Conservation (phyloP, 2,113 vertebrate genomes). For the Rhadina sibilatrix region DNA sequence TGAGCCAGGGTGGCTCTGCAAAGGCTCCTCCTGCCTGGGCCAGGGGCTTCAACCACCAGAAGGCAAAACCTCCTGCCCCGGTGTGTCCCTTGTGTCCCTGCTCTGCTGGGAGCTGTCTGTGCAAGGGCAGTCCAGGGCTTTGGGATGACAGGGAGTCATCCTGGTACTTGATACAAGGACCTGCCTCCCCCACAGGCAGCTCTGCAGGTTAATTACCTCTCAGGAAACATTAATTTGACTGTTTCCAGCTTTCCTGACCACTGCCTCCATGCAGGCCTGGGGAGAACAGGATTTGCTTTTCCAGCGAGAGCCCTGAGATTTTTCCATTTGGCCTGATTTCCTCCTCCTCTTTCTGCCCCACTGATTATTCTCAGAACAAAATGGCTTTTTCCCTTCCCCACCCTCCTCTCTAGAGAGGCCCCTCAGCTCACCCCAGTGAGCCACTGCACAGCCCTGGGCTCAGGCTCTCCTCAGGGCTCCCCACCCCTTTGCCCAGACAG, state of each 20-base stretch:
- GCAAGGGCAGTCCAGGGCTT: neutral
- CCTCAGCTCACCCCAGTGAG: accelerated
- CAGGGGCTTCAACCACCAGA: accelerated
- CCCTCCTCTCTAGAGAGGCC: neutral
- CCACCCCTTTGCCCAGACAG: neutral
- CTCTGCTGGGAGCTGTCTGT: neutral
- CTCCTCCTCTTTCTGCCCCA: neutral
- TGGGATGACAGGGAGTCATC: neutral
- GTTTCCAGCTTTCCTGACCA: neutral
- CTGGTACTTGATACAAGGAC: neutral
- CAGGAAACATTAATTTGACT: neutral
- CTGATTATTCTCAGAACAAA: neutral
- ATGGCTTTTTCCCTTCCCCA: neutral
- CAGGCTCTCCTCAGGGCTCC: neutral
- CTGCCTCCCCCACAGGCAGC: neutral
- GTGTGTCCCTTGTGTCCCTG: neutral
- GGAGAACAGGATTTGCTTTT: neutral
- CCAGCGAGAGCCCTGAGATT: neutral
- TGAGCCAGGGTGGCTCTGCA: neutral
- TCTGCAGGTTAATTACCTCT: neutral
- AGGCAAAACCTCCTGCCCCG: neutral
- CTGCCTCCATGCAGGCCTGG: accelerated
- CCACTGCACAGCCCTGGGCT: neutral
- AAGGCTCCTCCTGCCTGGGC: neutral
- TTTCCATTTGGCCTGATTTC: neutral